phyloP scores from a whole-genome alignment of 2,113 vertebrate genomes.

The Sylvilagus bachmani region DNA sequence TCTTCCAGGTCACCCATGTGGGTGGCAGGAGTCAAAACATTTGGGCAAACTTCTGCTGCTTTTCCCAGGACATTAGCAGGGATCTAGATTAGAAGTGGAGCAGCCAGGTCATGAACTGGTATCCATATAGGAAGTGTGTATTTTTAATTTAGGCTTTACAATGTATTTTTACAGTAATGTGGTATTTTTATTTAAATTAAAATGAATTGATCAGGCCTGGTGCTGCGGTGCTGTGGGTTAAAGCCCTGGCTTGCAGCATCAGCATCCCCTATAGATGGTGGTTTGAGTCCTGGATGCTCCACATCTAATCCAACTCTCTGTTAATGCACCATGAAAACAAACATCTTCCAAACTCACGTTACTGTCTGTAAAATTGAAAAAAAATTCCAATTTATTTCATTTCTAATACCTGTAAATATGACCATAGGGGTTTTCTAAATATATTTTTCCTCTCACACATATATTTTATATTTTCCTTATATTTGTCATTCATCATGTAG shows the following conservation, averaged over 20 bases:
- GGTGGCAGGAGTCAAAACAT: too few relatives aligned
- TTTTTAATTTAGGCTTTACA: neutral
- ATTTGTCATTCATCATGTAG: neutral
- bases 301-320: too few relatives aligned
- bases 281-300: too few relatives aligned
- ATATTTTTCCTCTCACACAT: neutral
- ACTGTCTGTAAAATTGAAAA: neutral
- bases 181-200: constrained; percentile 55
- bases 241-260: too few relatives aligned
- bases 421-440: neutral
- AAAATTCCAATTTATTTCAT: constrained; percentile 9
- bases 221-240: neutral
- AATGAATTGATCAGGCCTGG: neutral
- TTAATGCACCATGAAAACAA: neutral
- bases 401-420: neutral
- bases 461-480: neutral
- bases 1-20: too few relatives aligned
- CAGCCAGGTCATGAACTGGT: too few relatives aligned
- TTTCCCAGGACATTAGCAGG: neutral
- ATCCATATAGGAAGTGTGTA: neutral
- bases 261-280: too few relatives aligned
- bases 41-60: neutral
- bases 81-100: too few relatives aligned
- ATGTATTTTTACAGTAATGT: neutral
- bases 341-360: neutral